A percentile compares a stretch with the other conserved stretches of the same genome.
phyloP scores from a whole-genome alignment of 2,888 invertebrate species.

The Eudemis profundana region DNA sequence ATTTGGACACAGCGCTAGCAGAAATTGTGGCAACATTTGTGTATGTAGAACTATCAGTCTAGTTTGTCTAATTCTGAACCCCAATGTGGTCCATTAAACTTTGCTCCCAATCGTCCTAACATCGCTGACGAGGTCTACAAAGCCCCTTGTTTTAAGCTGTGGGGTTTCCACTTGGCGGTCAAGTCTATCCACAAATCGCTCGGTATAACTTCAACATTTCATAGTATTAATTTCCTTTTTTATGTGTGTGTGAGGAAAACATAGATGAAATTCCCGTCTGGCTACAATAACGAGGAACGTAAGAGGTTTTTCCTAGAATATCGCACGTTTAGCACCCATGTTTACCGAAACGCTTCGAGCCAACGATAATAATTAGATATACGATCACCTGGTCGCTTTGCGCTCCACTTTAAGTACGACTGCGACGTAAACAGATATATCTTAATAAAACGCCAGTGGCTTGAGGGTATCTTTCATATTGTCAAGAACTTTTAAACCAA shows the following conservation, averaged over 20 bases:
- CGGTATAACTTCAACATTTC: background rate
- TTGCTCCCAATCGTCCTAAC: too few species aligned
- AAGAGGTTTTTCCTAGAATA: constrained; percentile 30
- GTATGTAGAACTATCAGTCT: too few species aligned
- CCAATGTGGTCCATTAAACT: too few species aligned
- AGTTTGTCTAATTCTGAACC: too few species aligned
- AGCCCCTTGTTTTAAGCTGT: too few species aligned
- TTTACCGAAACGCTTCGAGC: constrained; percentile 36
- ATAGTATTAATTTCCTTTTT: background rate
- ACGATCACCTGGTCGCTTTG: constrained; percentile 34
- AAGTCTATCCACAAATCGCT: background rate
- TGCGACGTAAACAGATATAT: constrained; percentile 50
- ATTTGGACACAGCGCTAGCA: too few species aligned
- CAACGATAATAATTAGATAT: constrained; percentile 40
- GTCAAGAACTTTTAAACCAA: background rate
- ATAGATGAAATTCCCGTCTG: background rate
- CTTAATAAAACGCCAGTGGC: constrained; percentile 46
- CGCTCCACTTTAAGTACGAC: constrained; percentile 32
- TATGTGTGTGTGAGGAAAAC: background rate
- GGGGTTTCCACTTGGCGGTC: too few species aligned
- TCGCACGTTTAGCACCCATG: constrained; percentile 20
- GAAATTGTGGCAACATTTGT: too few species aligned
- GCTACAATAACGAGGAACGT: constrained; percentile 8
- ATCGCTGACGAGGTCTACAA: too few species aligned
- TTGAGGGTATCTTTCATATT: background rate